Conservation (phyloP, 2,888 invertebrate species). For the Nomada hirtipes region DNA sequence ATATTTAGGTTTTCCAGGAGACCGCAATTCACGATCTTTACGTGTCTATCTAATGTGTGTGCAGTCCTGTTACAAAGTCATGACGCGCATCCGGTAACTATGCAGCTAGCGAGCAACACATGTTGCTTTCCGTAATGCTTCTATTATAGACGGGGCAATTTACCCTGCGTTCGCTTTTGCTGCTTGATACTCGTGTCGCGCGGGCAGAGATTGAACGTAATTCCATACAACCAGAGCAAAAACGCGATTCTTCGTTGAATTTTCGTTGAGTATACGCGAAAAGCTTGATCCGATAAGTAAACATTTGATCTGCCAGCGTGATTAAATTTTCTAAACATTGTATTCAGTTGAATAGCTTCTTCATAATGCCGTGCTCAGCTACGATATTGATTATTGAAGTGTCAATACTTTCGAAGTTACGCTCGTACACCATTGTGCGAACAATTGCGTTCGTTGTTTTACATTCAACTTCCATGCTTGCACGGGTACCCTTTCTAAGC, state of each 20-base stretch:
- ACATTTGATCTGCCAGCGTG: not conserved
- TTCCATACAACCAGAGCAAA: not conserved
- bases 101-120: conserved; percentile 54
- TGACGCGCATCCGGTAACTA: conserved; percentile 43
- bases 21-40: conserved; percentile 12
- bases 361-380: not conserved
- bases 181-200: conserved; percentile 18
- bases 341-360: not conserved
- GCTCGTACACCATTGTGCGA: not conserved
- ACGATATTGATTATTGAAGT: conserved; percentile 22
- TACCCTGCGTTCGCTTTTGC: conserved; percentile 52
- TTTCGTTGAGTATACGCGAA: not conserved
- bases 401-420: conserved; percentile 7
- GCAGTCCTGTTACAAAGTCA: conserved; percentile 52
- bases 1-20: not conserved
- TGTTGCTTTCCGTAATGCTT: conserved; percentile 65
- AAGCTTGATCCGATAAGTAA: not conserved
- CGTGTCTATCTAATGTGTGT: not conserved
- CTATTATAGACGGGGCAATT: conserved; percentile 59
- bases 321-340: not conserved
- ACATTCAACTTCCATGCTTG: not conserved
- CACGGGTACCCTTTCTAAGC: not conserved
- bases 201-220: conserved; percentile 32
- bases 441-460: not conserved
- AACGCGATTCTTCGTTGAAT: not conserved